Evolutionary conservation across 2,888 invertebrate species (phyloP), one percentile per base, ranked within the genome.

Genomic region (Camponotus fellah): DNA sequence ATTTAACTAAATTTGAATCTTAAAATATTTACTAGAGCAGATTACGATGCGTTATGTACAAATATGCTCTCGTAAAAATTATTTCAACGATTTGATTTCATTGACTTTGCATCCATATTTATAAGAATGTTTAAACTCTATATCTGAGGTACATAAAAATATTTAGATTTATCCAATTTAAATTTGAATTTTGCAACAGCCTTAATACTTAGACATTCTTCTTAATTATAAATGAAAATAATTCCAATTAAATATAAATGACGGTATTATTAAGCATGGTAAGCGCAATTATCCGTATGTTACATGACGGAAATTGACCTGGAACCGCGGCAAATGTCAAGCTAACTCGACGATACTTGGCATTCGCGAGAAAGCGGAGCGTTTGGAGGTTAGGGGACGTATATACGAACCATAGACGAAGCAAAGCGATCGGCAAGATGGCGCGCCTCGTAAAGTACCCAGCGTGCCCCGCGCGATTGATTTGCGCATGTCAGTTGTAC

Each of bases 401-500:
- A 60, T 75, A 46, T 90, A 26, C 26, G 26, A 26, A 26, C 26
- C 26, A 26, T 26, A 26, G 26, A 26, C 26, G 26, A 26, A 26
- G 26, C 26, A 90, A 90, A 88, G 92, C 86, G 90, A 92, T 92
- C 91, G 92, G 92, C 91, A 92, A 94, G 95, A 94, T 94, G 93
- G 92, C 93, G 94, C 93, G n/a, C 40, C 91, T 87, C 85, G 9
- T 87, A 72, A 89, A 91, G 84, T 90, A 93, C 94, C 93, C 94
- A 94, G 91, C 86, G 87, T 94, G 94, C 94, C 92, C 91, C 93
- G 94, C 94, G 95, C 94, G 93, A 95, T 95, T 95, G 95, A 95
- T 95, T 95, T 95, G 97, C 97, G 97, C 97, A 97, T 96, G 96
- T 96, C 96, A 96, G 96, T 96, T 96, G 96, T 96, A 93, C 94